Evolutionary conservation across 2,888 invertebrate species (phyloP), one percentile per base, ranked within the genome.

Genomic region (Tipula vernalis): DNA sequence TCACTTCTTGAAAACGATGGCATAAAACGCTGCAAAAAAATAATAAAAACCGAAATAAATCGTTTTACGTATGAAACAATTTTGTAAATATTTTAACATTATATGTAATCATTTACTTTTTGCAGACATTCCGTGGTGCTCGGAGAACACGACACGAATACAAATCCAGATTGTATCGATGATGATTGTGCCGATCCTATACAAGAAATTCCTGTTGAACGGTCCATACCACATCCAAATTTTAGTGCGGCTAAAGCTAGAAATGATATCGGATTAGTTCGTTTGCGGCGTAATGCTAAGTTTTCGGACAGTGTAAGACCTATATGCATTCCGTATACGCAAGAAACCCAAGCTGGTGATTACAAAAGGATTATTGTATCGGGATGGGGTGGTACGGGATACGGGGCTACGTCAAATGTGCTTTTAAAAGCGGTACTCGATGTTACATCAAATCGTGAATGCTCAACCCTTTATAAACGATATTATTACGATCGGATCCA

Each of bases 221-320:
- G 89, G 83, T 89, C 91, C 18, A 91, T 92, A 15, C 89, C 91
- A 2, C 95, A 95, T 90, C 92, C 93, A 0, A 91, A 91, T 3
- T 95, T 93, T 88, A 92, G 87, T 3, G 87, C 88, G 0, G 86
- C 88, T 0, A 89, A 89, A 36, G 89, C 92, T 18, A 90, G 90
- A n/a, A 91, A 95, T 88, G 95, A 95, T 88, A 93, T 95, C 86
- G 95, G 93, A 0, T 89, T 95, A 5, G 89, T 95, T 86, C 92
- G 94, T 88, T 86, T 86, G 57, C 15, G 0, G 36, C n/a, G 39
- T 12, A 89, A n/a, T 28, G 57, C 39, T 57, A 2, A n/a, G 47
- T 36, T 91, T 92, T 85, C 89, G 92, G 91, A 90, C 42, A 93
- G 90, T 87, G 91, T 92, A 87, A 91, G 91, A 47, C 92, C 94